A percentile compares a stretch with the other conserved stretches of the same genome.
phyloP scores from a whole-genome alignment of 2,113 vertebrate species.

The Platichthys stellatus region DNA sequence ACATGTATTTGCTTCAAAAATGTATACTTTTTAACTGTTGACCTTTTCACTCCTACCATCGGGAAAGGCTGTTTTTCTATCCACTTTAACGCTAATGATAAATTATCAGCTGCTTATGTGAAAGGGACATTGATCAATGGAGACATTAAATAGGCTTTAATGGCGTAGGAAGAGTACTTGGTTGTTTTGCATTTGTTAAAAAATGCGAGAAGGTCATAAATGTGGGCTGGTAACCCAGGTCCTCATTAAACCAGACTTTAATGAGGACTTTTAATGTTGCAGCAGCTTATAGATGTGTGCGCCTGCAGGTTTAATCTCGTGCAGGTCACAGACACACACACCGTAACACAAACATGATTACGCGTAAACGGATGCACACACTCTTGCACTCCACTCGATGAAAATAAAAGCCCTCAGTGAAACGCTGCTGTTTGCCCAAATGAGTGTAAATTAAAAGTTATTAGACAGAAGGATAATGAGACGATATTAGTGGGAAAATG shows the following conservation, averaged over 20 bases:
- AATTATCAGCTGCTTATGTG: conserved; percentile 70
- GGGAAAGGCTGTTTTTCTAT: conserved; percentile 49
- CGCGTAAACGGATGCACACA: conserved; percentile 29
- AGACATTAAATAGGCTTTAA: conserved; percentile 77
- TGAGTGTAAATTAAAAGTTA: conserved; percentile 64
- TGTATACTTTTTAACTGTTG: conserved; percentile 43
- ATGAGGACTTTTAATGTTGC: conserved; percentile 58
- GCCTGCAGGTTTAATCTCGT: conserved; percentile 49
- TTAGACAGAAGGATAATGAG: conserved; percentile 42
- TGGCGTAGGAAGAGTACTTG: conserved; percentile 53
- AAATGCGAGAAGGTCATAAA: conserved; percentile 70
- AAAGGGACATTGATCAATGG: conserved; percentile 79
- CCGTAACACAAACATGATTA: conserved; percentile 37
- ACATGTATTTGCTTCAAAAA: conserved; percentile 6
- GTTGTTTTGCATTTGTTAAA: conserved; percentile 71
- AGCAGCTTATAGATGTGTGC: conserved; percentile 40
- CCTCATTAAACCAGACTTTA: conserved; percentile 66
- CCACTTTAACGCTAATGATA: conserved; percentile 68
- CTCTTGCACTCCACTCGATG: conserved; percentile 19
- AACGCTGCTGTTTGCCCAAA: conserved; percentile 43
- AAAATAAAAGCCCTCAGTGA: conserved; percentile 50
- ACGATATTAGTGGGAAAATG: conserved; percentile 35
- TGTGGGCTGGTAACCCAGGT: conserved; percentile 53
- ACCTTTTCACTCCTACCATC: conserved; percentile 47
- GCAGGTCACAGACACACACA: conserved; percentile 5